Evolutionary conservation across 2,113 vertebrate genomes (phyloP), one percentile per base, ranked within the genome.

Genomic region (Petroica traversi): DNA sequence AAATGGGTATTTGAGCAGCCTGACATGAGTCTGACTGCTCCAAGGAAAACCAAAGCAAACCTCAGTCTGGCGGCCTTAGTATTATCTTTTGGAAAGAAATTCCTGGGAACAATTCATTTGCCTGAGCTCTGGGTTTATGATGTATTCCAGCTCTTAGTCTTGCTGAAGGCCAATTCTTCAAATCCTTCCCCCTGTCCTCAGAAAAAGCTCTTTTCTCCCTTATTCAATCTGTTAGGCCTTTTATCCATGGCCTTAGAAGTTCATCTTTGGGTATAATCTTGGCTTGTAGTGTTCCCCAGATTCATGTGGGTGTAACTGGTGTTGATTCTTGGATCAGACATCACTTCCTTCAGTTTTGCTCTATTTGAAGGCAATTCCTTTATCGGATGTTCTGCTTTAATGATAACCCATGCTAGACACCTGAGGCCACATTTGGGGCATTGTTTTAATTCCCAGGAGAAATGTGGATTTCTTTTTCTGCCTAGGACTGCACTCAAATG

Each of bases 91-190:
- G 52, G 57, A 55, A 78, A 8, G 33, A 80, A 74, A 54, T 78
- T 64, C 67, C 54, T 91, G 77, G 58, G 66, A 94, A 59, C 38
- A 52, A 24, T 68, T 85, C 8, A 29, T 20, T 82, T 73, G 41
- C 45, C 36, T 14, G 19, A 66, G 14, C 33, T 73, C 40, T 71
- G 79, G 19, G 31, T 31, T 26, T 46, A 7, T 78, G 64, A 68
- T 81, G 8, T 23, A 62, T 91, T 78, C 82, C 74, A 78, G 49
- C 46, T 81, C 73, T 63, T 85, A 64, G 64, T 89, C 83, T 59
- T 17, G 11, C 43, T 62, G 59, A 90, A 92, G 49, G n/a, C 40
- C 5, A 68, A 2, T 75, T 68, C 66, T 72, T 92, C 64, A 63
- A 64, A 13, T 82, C 81, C 61, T 79, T 78, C 24, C 77, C 12